Evolutionary conservation across 30 jellyfish, hydroid and myxozoan species (phyloP).

Genomic region (Phacellophora camtschatica): DNA sequence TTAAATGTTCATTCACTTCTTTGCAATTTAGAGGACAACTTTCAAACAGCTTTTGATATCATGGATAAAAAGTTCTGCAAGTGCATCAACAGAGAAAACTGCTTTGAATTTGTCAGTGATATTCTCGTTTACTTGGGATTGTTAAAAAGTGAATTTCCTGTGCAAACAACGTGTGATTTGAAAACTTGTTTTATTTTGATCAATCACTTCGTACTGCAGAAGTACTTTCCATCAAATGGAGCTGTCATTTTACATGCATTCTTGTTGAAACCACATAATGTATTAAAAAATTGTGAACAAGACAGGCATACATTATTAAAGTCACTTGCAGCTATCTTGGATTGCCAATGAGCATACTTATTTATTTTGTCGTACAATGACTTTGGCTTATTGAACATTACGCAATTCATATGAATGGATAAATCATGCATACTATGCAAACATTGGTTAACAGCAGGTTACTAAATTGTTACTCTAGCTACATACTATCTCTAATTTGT

Average conservation of each 20-base stretch:
- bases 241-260: slow-evolving; percentile 18
- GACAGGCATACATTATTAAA: background rate
- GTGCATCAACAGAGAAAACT: slow-evolving; percentile 10
- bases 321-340: background rate
- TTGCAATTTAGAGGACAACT: slow-evolving; percentile 2
- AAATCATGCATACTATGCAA: too few relatives aligned
- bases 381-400: too few relatives aligned
- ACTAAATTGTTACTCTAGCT: too few relatives aligned
- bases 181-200: slow-evolving; percentile 15
- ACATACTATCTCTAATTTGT: too few relatives aligned
- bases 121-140: slow-evolving; percentile 41
- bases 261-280: background rate
- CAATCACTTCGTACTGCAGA: slow-evolving; percentile 10
- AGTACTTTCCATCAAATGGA: slow-evolving; percentile 21
- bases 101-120: slow-evolving; percentile 47
- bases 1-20: slow-evolving; percentile 12
- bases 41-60: background rate
- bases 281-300: background rate
- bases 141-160: slow-evolving; percentile 54
- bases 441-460: too few relatives aligned
- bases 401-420: too few relatives aligned
- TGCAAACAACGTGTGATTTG: slow-evolving; percentile 1
- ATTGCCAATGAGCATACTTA: too few relatives aligned
- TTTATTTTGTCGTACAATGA: too few relatives aligned
- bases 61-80: slow-evolving; percentile 23